Base-by-base conservation (phyloP, 1,140 invertebrate species). In the Dinoponera quadriceps region DNA sequence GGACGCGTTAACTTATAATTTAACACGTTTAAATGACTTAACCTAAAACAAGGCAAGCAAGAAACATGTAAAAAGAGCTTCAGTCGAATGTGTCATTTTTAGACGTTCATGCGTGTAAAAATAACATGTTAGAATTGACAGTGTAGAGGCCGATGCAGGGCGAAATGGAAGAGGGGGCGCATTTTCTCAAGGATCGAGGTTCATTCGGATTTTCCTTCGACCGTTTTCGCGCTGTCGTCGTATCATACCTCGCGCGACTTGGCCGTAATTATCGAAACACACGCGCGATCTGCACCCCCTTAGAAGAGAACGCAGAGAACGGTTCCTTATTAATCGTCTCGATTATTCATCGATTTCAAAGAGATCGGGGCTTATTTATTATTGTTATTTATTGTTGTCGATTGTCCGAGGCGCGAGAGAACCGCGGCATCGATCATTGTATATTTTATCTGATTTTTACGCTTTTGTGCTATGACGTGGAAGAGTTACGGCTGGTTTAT, bases 401-500 rank as follows among this genome's bases (percentile, higher is more conserved):
- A 78, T 78, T 38, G 63, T 78, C 51, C 33, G 75, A 78, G 33
- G 49, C 68, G 38, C 29, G 49, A 16, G 74, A 54, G 62, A 54
- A 55, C 49, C 27, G 73, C 51, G 55, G 20, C 63, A 78, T 78
- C 51, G n/a, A 78, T 78, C 78, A 73, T 60, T 49, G 68, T 74
- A 73, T 60, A 44, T 73, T 82, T 60, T 82, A 82, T 82, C 68
- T 73, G 78, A 72, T 82, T 72, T 72, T 82, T 72, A 38, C 57
- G 54, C 66, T 59, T 69, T 82, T 74, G 75, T 74, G 27, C 60
- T 74, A 73, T 55, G 66, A 71, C 78, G 55, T 62, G 85, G 68
- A 87, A 82, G 84, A 83, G 72, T 81, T 55, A 82, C 49, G 63
- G 78, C 60, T 51, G 73, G 68, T 48, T 83, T 86, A 86, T 87